Base-by-base conservation (phyloP, 2,113 vertebrate genomes). In the Anthoscopus minutus region DNA sequence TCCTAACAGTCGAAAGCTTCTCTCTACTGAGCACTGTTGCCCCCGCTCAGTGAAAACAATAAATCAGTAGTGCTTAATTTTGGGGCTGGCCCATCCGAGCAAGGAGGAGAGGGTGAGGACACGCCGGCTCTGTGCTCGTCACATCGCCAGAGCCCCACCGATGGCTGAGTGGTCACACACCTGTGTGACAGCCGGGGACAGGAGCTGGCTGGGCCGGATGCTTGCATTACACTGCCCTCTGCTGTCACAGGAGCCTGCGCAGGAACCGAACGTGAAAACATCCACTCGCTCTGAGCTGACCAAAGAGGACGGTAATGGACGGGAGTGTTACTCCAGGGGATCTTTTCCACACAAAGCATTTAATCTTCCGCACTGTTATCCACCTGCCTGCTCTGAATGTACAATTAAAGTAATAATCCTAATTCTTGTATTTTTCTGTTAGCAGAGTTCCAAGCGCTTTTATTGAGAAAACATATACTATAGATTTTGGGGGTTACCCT, bases 181-280 rank as follows among this genome's bases (percentile, higher is more conserved):
- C n/a, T n/a, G n/a, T 5, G 35, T 0, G 7, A 31, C 57, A 37
- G 2, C 1, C 4, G 8, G 65, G 65, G 37, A 42, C 31, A 4
- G 60, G 33, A 4, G 61, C 51, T 2, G 53, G 19, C 74, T 21
- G 42, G 3, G 25, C 74, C 17, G 12, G 85, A 72, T 45, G 57
- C 89, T 80, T 70, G 89, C 77, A 6, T 54, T 62, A 71, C 92
- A 94, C 50, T 84, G 97, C 97, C 95, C 93, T 94, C 96, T 97
- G 84, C 92, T 91, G 96, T 17, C 81, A 7, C 69, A 0, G 45
- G 1, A 61, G 56, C 45, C 57, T 1, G 57, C 7, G 58, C 47
- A 27, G 2, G 2, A 13, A 9, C 25, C 19, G 8, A 14, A 19
- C 10, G n/a, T n/a, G n/a, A n/a, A n/a, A n/a, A n/a, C n/a, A n/a